Percentiles rank a stretch among this genome's conserved stretches.
phyloP scores from a whole-genome alignment of 2,888 invertebrate genomes.

The Pristionchus maxplancki region DNA sequence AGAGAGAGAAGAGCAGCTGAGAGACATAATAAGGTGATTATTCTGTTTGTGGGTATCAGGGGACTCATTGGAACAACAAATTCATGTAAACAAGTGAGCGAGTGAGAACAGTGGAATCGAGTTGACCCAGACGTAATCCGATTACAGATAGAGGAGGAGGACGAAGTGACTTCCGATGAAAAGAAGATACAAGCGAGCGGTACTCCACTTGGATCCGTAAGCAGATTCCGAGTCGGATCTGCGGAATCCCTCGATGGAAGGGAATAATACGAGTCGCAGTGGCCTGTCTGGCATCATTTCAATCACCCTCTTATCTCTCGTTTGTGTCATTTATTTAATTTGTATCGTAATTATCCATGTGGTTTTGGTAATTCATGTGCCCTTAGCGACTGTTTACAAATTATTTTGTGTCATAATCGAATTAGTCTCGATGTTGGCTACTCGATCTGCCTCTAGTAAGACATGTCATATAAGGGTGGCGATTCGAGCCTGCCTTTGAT shows the following conservation, averaged over 20 bases:
- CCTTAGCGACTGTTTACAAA: too few relatives aligned
- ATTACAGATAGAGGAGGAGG: not conserved
- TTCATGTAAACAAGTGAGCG: not conserved
- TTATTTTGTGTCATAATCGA: not conserved
- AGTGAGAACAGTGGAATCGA: not conserved
- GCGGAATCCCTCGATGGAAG: not conserved
- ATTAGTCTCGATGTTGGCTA: not conserved
- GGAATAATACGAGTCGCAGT: not conserved
- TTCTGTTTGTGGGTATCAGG: not conserved
- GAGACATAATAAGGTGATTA: not conserved
- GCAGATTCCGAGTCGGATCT: not conserved
- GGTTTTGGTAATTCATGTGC: too few relatives aligned
- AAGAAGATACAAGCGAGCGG: not conserved
- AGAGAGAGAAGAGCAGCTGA: not conserved
- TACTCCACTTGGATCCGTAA: not conserved
- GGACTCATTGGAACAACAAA: not conserved
- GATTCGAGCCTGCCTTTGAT: not conserved
- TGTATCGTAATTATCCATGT: too few relatives aligned
- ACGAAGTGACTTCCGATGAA: not conserved
- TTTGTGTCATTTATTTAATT: too few relatives aligned
- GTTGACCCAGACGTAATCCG: not conserved
- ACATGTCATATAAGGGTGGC: constrained; percentile 4
- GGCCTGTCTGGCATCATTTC: too few relatives aligned
- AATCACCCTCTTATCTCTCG: too few relatives aligned
- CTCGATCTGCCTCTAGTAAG: not conserved